Evolutionary conservation across 2,888 invertebrate species (phyloP).

Genomic region (Tetragnatha montana): DNA sequence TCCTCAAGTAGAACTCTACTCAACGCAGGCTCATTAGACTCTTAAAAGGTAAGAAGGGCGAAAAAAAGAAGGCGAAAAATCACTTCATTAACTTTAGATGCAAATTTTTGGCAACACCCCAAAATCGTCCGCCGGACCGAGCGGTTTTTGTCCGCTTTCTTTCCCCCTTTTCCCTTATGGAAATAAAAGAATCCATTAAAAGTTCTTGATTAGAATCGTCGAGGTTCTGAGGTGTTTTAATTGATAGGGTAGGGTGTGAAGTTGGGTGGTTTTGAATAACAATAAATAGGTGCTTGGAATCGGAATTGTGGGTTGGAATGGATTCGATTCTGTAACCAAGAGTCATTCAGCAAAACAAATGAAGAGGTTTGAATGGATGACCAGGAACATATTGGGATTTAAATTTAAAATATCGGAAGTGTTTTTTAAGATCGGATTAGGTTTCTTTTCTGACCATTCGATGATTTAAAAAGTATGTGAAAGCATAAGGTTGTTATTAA

Average conservation of each 20-base stretch:
- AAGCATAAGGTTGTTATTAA: too few species aligned
- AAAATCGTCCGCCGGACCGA: slow-evolving; percentile 33
- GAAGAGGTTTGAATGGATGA: too few species aligned
- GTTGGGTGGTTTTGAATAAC: too few species aligned
- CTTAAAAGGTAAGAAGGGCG: slow-evolving; percentile 11
- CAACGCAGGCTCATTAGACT: slow-evolving; percentile 32
- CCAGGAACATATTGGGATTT: too few species aligned
- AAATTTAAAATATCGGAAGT: too few species aligned
- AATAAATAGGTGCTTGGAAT: too few species aligned
- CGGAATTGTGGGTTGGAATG: too few species aligned
- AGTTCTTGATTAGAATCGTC: background rate
- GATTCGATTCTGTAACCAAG: too few species aligned
- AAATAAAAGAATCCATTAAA: slow-evolving; percentile 11
- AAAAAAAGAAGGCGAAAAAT: slow-evolving; percentile 33
- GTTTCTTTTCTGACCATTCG: too few species aligned
- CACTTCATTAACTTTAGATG: slow-evolving; percentile 60
- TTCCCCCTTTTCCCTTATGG: slow-evolving; percentile 4
- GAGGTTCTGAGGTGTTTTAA: background rate
- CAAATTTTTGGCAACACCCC: slow-evolving; percentile 60
- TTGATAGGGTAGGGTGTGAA: background rate
- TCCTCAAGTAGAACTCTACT: slow-evolving; percentile 18
- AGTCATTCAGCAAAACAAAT: too few species aligned
- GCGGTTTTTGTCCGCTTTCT: slow-evolving; percentile 27
- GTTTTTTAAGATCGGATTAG: too few species aligned
- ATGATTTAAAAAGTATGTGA: too few species aligned